phyloP scores from a whole-genome alignment of 2,888 invertebrate genomes.

The Bruchidius siliquastri region DNA sequence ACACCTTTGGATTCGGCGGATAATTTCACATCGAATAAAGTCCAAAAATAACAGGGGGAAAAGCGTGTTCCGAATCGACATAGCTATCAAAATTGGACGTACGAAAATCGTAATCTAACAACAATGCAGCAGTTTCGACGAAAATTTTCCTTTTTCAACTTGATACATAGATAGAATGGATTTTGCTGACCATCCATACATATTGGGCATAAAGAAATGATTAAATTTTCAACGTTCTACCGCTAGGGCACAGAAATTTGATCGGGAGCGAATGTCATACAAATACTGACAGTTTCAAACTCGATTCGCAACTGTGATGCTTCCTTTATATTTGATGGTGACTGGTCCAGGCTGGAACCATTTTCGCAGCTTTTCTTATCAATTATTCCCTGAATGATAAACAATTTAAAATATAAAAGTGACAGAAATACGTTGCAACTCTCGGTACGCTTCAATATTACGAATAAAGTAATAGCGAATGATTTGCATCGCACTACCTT shows the following conservation, averaged over 20 bases:
- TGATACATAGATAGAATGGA: neutral
- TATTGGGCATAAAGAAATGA: neutral
- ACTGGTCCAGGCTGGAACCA: neutral
- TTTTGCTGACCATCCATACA: neutral
- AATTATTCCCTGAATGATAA: neutral
- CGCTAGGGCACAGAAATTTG: neutral
- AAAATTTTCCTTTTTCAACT: neutral
- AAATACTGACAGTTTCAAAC: neutral
- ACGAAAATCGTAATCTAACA: too few relatives aligned
- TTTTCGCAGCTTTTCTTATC: neutral
- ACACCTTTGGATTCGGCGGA: too few relatives aligned
- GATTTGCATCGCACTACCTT: too few relatives aligned
- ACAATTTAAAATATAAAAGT: too few relatives aligned
- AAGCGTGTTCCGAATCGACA: too few relatives aligned
- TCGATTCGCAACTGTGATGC: neutral
- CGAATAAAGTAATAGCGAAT: too few relatives aligned
- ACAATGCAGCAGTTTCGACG: neutral
- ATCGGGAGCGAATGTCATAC: neutral
- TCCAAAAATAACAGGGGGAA: too few relatives aligned
- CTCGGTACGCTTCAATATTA: too few relatives aligned
- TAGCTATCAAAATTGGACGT: too few relatives aligned
- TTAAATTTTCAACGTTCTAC: neutral
- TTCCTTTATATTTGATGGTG: neutral
- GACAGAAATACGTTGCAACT: too few relatives aligned
- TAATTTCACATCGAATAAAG: too few relatives aligned